Conservation (phyloP, 1,140 invertebrate genomes). For the Heliconius hermathena region DNA sequence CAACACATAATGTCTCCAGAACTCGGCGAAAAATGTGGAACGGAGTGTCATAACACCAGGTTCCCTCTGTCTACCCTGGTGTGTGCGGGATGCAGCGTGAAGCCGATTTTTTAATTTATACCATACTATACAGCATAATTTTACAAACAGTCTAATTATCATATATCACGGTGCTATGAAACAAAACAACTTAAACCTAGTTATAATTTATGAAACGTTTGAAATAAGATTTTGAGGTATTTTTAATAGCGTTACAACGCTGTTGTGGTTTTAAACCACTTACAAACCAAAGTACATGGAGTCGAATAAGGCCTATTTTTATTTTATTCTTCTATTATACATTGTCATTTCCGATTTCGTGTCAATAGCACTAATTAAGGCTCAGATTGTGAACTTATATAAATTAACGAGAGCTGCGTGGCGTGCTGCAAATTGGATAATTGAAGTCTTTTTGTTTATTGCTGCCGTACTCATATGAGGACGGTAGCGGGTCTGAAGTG, state of each 20-base stretch:
- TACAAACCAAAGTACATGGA: not conserved
- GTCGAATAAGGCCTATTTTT: conserved; percentile 17
- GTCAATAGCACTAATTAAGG: conserved; percentile 50
- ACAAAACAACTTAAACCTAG: not conserved
- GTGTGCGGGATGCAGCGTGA: too few species aligned
- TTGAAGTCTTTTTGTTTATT: conserved; percentile 55
- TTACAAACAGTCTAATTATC: not conserved
- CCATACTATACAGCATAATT: not conserved
- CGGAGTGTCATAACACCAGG: too few species aligned
- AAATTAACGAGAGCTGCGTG: conserved; percentile 49
- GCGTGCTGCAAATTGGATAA: conserved; percentile 53
- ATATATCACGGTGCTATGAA: not conserved
- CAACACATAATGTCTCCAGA: too few species aligned
- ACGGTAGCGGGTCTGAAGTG: conserved; percentile 40
- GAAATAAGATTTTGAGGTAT: not conserved
- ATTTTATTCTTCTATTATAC: conserved; percentile 25
- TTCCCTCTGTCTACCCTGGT: too few species aligned
- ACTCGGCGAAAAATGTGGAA: too few species aligned
- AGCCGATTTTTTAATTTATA: not conserved
- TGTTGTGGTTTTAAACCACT: not conserved
- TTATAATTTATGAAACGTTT: not conserved
- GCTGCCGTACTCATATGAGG: conserved; percentile 37
- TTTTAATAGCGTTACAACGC: not conserved
- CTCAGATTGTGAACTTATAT: conserved; percentile 50
- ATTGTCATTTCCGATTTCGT: conserved; percentile 36